Conservation (phyloP, 2,113 vertebrate species). For the Passer montanus region DNA sequence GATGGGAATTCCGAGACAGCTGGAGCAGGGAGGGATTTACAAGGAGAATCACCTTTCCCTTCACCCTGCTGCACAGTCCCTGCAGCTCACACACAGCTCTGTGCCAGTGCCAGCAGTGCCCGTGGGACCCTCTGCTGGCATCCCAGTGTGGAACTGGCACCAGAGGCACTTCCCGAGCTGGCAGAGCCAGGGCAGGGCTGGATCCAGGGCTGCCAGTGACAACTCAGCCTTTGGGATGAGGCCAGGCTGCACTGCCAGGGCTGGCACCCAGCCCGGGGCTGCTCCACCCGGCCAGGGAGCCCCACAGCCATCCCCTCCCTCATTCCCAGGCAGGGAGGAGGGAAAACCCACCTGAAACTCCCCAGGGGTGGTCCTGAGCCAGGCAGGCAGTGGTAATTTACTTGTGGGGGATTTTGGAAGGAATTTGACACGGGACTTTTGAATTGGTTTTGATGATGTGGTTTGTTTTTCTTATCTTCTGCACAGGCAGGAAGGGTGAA, state of each 20-base stretch:
- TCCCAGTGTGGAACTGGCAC: neutral
- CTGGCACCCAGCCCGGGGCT: neutral
- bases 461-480: neutral
- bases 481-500: neutral
- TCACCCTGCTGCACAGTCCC: accelerated
- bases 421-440: neutral
- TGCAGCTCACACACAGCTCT: neutral
- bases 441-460: neutral
- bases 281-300: accelerated
- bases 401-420: neutral
- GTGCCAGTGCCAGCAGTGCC: accelerated
- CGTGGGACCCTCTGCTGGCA: accelerated
- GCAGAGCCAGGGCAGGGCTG: neutral
- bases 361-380: neutral
- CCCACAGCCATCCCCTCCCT: neutral
- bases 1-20: neutral
- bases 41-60: neutral
- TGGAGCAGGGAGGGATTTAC: neutral
- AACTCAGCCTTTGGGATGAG: neutral
- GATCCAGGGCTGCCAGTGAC: neutral
- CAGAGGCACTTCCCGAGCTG: neutral
- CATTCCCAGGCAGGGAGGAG: neutral
- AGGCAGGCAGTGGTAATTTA: neutral
- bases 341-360: neutral
- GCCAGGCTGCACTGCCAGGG: neutral